Base-by-base conservation (phyloP, 2,113 vertebrate species). In the Ophthalmolycus amberensis region DNA sequence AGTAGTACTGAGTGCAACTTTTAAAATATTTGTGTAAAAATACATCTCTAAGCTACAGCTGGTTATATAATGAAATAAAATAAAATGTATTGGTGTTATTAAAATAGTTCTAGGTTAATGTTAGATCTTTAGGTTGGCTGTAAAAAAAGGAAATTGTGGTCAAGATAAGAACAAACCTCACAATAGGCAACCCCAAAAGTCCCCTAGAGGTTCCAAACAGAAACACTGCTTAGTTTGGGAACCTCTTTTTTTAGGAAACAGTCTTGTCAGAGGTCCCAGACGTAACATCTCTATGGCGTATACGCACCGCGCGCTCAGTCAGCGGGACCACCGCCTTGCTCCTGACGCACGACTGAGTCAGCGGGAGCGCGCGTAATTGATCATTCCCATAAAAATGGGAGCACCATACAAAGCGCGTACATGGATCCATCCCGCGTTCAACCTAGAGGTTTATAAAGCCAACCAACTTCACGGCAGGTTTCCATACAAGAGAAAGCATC, bases 271-370 rank as follows among this genome's bases (percentile, higher is more conserved):
- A 62, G 29, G 50, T 73, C 42, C 38, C 56, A 66, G 15, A 56
- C 29, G 27, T 4, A 3, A 3, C 7, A 8, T 85, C 65, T 63
- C 80, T 68, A 82, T 71, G 63, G 75, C 1, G 14, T 25, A 20
- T 38, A 25, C n/a, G 75, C 52, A 14, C 3, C 16, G 38, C 18
- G 29, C 58, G 44, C 38, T 46, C 64, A 48, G n/a, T 16, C 29
- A 59, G 59, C 8, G 22, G 59, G 75, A 80, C 82, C 80, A 82
- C 86, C 90, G 78, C 92, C 91, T 89, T 60, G 9, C 22, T 82
- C 82, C 52, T 92, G 91, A 94, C 91, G 74, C 84, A 92, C 34
- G 65, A 27, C 71, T 92, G 92, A 92, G 67, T 94, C 91, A 92
- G 80, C 37, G 72, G 67, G 72, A 4, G 69, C 70, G 88, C 81